These are phyloP conservation scores for Sebastes hubbsi DNA, from an alignment of 2,797 vertebrate species.

Conservation along the genomic window DNA sequence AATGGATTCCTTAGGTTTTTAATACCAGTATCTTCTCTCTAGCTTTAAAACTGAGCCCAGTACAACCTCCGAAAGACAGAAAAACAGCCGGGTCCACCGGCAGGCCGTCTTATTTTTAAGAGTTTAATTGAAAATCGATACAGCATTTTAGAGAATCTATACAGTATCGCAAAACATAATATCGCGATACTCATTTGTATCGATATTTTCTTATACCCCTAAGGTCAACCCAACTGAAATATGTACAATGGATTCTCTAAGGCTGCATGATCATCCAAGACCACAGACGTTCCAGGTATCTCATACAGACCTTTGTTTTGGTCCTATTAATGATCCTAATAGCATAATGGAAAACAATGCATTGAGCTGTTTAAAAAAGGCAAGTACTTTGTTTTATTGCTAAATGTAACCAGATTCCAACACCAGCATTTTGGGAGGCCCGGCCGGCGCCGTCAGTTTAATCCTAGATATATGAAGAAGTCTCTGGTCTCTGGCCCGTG, in stretches of 20 bases:
- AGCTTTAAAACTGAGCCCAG: no score
- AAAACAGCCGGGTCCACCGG: no score
- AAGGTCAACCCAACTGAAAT: not conserved
- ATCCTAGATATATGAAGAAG: constrained; percentile 59
- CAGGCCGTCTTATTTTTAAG: no score
- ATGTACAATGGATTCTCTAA: not conserved
- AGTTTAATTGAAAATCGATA: no score
- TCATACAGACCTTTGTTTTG: not conserved
- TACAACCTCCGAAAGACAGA: no score
- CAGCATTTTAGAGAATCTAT: no score
- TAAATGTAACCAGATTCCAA: constrained; percentile 51
- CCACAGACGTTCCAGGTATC: constrained; percentile 6
- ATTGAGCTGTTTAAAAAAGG: constrained; percentile 4
- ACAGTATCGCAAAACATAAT: not conserved
- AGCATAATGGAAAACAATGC: not conserved
- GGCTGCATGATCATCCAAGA: not conserved
- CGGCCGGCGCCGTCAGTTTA: constrained; percentile 34
- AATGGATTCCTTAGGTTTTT: no score
- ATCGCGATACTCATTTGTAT: no score
- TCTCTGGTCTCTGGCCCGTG: constrained; percentile 22
- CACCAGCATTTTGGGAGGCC: constrained; percentile 41
- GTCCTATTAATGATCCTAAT: not conserved
- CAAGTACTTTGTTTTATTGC: constrained; percentile 41
- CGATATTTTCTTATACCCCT: no score
- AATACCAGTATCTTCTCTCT: no score